Evolutionary conservation across 2,797 vertebrate genomes (phyloP).

Genomic region (Gambusia yucatana): DNA sequence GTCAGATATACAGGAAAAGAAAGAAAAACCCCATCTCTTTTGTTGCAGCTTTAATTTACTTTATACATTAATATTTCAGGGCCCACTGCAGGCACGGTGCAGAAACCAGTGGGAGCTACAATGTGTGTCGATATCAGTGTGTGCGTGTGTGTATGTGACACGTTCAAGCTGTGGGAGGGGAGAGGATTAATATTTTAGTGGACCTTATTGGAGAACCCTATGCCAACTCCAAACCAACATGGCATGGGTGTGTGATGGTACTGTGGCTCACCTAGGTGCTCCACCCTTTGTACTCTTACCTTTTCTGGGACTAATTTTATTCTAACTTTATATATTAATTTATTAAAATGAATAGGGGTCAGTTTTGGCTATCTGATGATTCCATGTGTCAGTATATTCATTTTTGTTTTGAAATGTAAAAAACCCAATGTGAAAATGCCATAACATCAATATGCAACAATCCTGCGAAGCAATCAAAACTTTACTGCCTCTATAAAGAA

Average conservation of each 20-base stretch:
- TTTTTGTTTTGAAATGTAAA: slow-evolving; percentile 2
- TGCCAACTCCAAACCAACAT: slow-evolving; percentile 71
- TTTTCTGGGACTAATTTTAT: slow-evolving; percentile 2
- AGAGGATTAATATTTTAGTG: slow-evolving; percentile 84
- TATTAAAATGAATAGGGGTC: not conserved
- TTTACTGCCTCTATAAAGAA: not conserved
- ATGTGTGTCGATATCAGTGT: slow-evolving; percentile 62
- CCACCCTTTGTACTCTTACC: slow-evolving; percentile 27
- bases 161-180: slow-evolving; percentile 68
- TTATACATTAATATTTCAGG: slow-evolving; percentile 86
- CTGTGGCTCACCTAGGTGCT: slow-evolving; percentile 43
- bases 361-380: not conserved
- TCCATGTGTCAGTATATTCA: not conserved
- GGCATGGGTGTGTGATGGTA: slow-evolving; percentile 39
- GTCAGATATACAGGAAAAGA: slow-evolving; percentile 78
- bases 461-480: not conserved
- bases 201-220: slow-evolving; percentile 82
- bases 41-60: slow-evolving; percentile 87
- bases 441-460: not conserved
- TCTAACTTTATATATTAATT: not conserved
- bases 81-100: slow-evolving; percentile 78
- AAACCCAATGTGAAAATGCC: not conserved
- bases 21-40: slow-evolving; percentile 78
- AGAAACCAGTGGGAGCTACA: slow-evolving; percentile 70
- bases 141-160: slow-evolving; percentile 51